Base-by-base conservation (phyloP, 2,113 vertebrate genomes). In the Caloenas nicobarica region DNA sequence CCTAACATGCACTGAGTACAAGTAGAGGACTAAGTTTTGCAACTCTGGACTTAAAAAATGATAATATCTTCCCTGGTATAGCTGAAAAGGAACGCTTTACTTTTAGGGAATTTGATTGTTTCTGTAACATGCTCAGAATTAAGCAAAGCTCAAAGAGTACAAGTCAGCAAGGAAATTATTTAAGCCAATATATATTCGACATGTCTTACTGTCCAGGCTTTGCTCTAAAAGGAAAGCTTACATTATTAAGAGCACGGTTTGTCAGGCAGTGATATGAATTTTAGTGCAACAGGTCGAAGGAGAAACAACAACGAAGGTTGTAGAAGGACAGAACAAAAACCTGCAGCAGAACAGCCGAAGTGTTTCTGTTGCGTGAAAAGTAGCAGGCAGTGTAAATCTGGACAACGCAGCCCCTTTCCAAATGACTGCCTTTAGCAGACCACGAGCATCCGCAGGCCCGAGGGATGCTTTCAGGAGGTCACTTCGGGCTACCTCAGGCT, bases 81-180 rank as follows among this genome's bases (percentile, higher is more conserved):
- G 78, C 19, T 89, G 90, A 56, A 69, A 95, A 89, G 72, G 92
- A 92, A 90, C 77, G 25, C 46, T 73, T 84, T 78, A 88, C 74
- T 91, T 90, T 46, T 31, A 93, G 83, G 72, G 79, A 82, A 64
- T 86, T 25, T 53, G 24, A 54, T 22, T 62, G 26, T 42, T 81
- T 70, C 86, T 86, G 10, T 80, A 81, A 68, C 57, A 57, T 4
- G 51, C 65, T 89, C 57, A 81, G 53, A 92, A 86, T 66, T 93
- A 86, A 65, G 68, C 69, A 77, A 85, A 95, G 58, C 54, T 40
- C 22, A 40, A 80, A 91, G 69, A 96, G 78, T 24, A 70, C 44
- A 68, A 69, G 61, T 56, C 72, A 95, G 60, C 51, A 84, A 34
- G 11, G 64, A 74, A 89, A 93, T 44, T 21, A 72, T 78, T 81